These are phyloP conservation scores for Prolemur simus DNA, from an alignment of 2,113 vertebrate genomes.

Conservation along the genomic window DNA sequence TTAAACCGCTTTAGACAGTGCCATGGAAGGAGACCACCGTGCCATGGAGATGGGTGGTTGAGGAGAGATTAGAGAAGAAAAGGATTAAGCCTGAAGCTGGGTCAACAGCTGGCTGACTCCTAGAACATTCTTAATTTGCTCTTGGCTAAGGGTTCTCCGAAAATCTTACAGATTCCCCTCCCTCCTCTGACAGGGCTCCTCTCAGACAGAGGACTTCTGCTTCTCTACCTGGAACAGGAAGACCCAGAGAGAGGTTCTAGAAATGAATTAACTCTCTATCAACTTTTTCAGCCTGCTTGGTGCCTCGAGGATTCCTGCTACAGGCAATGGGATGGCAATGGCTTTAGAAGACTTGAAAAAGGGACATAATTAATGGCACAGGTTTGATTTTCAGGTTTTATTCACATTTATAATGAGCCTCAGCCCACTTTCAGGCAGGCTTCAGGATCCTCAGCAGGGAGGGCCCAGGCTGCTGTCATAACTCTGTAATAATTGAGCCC, in stretches of 20 bases:
- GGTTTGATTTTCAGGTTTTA: constrained; percentile 49
- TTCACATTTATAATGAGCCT: constrained; percentile 3
- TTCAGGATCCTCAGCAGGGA: not conserved
- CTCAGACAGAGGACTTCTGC: not conserved
- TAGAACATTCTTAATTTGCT: not conserved
- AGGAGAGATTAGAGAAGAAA: constrained; percentile 15
- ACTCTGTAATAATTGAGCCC: constrained; percentile 9
- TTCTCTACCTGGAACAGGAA: not conserved
- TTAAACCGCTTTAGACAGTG: not conserved
- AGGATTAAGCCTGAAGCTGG: not conserved
- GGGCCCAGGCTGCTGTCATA: not conserved
- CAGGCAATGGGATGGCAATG: not conserved
- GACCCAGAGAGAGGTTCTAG: not conserved
- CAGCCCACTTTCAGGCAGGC: not conserved
- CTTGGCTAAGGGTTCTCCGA: not conserved
- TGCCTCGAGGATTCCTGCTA: not conserved
- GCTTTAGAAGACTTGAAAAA: not conserved
- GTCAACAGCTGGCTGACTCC: not conserved
- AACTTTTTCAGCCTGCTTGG: not conserved
- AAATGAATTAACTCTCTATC: not conserved
- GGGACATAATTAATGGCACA: not conserved
- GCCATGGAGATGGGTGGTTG: not conserved
- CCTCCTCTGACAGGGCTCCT: not conserved
- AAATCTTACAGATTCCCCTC: not conserved
- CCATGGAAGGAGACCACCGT: not conserved